A percentile compares a stretch with the other conserved stretches of the same genome.
These are phyloP conservation scores for Drosophila gaucha DNA, from an alignment of 2,888 invertebrate genomes.

Conservation along the genomic window DNA sequence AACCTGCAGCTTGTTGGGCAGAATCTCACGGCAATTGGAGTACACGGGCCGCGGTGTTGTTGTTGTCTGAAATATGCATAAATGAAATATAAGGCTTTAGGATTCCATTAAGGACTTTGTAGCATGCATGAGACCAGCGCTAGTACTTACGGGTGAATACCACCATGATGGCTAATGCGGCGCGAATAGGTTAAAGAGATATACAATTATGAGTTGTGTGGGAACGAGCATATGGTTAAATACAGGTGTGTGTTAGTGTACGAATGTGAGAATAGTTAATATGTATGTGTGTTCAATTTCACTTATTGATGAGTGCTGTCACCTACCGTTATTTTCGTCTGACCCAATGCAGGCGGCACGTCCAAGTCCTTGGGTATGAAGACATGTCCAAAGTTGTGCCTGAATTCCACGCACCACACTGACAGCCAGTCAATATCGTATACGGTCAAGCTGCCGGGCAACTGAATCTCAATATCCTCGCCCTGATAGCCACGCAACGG, in stretches of 20 bases:
- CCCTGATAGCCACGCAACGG: constrained; percentile 94
- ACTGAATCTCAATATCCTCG: constrained; percentile 95
- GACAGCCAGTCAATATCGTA: constrained; percentile 96
- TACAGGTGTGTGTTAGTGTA: constrained; percentile 40
- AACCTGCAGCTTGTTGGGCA: constrained; percentile 93
- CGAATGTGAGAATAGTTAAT: background rate
- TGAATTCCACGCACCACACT: constrained; percentile 95
- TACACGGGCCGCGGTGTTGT: constrained; percentile 89
- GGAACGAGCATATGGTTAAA: constrained; percentile 55
- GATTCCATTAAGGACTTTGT: background rate
- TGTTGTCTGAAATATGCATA: constrained; percentile 88
- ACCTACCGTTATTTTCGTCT: constrained; percentile 95
- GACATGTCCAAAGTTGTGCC: constrained; percentile 96
- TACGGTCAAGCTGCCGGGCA: constrained; percentile 93
- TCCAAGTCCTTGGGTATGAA: constrained; percentile 94
- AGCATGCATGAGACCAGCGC: constrained; percentile 58
- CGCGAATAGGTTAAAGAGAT: constrained; percentile 76
- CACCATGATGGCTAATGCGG: constrained; percentile 93
- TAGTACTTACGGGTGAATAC: constrained; percentile 95
- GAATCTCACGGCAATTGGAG: constrained; percentile 93
- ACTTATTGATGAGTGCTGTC: background rate
- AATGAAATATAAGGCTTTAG: background rate
- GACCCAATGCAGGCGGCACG: constrained; percentile 95
- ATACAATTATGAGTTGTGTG: constrained; percentile 70
- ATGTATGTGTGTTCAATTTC: background rate